Evolutionary conservation across 2,113 vertebrate species (phyloP), one percentile per base, ranked within the genome.

Genomic region (Lamprotornis superbus): DNA sequence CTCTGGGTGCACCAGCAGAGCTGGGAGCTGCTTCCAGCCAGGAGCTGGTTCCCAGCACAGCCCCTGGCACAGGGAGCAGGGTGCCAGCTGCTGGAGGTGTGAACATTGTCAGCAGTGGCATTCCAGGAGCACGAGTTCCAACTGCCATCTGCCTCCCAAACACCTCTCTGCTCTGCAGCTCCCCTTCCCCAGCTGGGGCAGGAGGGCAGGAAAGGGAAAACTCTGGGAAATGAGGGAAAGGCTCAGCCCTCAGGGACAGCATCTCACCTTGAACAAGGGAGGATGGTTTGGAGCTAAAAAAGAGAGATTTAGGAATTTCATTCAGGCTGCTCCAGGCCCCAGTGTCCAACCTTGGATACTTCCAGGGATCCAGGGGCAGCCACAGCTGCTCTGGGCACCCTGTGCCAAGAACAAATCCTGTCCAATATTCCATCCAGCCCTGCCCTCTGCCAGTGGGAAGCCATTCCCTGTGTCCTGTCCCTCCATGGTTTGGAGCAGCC

Each of bases 51-150:
- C 79, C 87, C 91, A 89, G 84, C 52, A 57, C 53, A 87, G 94
- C 84, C 93, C 64, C 87, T 91, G 91, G 70, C 89, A 37, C 40
- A 13, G 1, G 79, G n/a, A 95, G 93, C 27, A 82, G 61, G 89
- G 87, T 68, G 77, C 91, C 93, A 96, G 96, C 91, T 96, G 94
- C 95, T 95, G 83, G 18, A 86, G 94, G 96, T 94, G 95, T 88
- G 94, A 94, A 73, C 68, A 11, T 15, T 63, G 84, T 93, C 91
- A 86, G 77, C 20, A 85, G 12, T 63, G 94, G 84, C 57, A 82
- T 89, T 83, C 76, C 84, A 46, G 53, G 88, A 87, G 89, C 91
- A 85, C 65, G 28, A 87, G 31, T 35, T 68, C 77, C 92, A 80
- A 81, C 83, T 89, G 35, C 0, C 25, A 19, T 33, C 83, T 75